phyloP scores from a whole-genome alignment of 2,797 vertebrate genomes.

The Eleutherodactylus coqui region DNA sequence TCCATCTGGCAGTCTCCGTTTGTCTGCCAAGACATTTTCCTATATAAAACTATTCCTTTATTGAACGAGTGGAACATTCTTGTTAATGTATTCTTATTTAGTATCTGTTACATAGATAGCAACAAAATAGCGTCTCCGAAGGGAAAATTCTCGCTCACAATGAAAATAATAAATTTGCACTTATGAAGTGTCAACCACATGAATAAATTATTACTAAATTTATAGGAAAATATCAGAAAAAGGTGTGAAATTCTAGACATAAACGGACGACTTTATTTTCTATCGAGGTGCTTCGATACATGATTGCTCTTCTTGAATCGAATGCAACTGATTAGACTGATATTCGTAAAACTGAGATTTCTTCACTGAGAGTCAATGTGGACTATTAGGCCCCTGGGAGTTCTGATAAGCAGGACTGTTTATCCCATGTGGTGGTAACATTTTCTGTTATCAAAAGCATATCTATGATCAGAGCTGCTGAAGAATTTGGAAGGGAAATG shows the following conservation, averaged over 20 bases:
- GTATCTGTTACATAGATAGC: conserved; percentile 76
- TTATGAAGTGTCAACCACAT: conserved; percentile 35
- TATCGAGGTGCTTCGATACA: not conserved
- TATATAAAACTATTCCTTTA: conserved; percentile 79
- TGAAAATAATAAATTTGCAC: conserved; percentile 47
- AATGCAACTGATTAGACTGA: not conserved
- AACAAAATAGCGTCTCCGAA: conserved; percentile 66
- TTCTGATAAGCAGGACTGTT: conserved; percentile 11
- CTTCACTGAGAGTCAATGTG: not conserved
- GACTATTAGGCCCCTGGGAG: conserved; percentile 2
- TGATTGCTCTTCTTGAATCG: not conserved
- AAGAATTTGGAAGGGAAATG: conserved; percentile 79
- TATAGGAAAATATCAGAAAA: not conserved
- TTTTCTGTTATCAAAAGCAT: conserved; percentile 69
- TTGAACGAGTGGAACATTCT: conserved; percentile 76
- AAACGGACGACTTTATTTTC: not conserved
- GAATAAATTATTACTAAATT: conserved; percentile 13
- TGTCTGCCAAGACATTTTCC: conserved; percentile 77
- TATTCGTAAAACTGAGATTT: not conserved
- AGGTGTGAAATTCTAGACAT: not conserved
- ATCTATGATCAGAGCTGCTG: conserved; percentile 82
- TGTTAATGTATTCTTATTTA: conserved; percentile 70
- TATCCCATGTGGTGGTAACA: conserved; percentile 36
- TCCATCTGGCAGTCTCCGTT: conserved; percentile 78
- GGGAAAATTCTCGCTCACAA: conserved; percentile 4